A percentile compares a stretch with the other conserved stretches of the same genome.
These are phyloP conservation scores for Coremacera marginata DNA, from an alignment of 2,888 invertebrate species.

Conservation along the genomic window DNA sequence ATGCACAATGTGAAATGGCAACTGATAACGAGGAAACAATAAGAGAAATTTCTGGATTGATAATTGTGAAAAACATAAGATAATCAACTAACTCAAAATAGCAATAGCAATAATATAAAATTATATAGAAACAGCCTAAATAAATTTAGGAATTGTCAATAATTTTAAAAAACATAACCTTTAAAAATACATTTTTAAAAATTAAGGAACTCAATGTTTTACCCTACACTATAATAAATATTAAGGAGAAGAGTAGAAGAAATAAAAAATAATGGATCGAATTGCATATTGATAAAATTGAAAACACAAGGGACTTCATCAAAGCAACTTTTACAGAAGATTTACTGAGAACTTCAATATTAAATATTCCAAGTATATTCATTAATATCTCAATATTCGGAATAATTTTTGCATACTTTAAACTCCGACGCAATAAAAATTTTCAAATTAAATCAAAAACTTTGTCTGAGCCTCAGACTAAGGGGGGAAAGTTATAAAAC, in stretches of 20 bases:
- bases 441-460: neutral
- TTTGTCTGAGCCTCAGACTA: constrained; percentile 19
- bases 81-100: neutral
- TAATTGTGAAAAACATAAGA: neutral
- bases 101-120: neutral
- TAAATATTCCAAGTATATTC: neutral
- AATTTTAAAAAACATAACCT: constrained; percentile 3
- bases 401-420: neutral
- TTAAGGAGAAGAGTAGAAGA: constrained; percentile 34
- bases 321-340: constrained; percentile 17
- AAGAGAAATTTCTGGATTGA: neutral
- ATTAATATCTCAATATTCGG: constrained; percentile 7
- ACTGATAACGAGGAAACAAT: neutral
- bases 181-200: no score
- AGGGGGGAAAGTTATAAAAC: no score
- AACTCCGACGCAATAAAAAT: neutral
- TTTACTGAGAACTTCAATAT: constrained; percentile 22
- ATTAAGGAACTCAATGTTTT: constrained; percentile 39
- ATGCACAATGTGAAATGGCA: neutral
- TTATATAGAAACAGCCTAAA: neutral
- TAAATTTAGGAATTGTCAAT: neutral
- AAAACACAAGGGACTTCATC: neutral
- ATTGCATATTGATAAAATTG: neutral
- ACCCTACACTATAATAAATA: constrained; percentile 42
- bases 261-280: constrained; percentile 27